Evolutionary conservation across 2,888 invertebrate species (phyloP), one percentile per base, ranked within the genome.

Genomic region (Gibbula magus): DNA sequence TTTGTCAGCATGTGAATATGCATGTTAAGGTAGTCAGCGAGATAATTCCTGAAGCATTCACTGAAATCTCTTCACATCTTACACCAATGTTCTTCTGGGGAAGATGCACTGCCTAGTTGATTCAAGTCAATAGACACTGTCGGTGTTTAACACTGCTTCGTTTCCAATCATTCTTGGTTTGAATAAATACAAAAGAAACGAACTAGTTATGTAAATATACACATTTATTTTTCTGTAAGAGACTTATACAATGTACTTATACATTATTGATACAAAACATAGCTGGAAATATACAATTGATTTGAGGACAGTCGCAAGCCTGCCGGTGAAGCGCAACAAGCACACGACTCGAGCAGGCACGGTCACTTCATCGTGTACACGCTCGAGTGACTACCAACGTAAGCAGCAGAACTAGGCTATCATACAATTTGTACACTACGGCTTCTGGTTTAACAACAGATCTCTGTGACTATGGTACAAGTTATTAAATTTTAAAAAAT

Each of bases 181-280:
- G 18, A 70, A 39, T 2, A 2, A n/a, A 75, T 29, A 32, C 10
- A 75, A 32, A 52, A 75, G 54, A 53, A 54, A 29, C 35, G 22
- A 74, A 51, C 75, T 25, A 52, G n/a, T 70, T 70, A 70, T 70
- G 70, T 70, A 70, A 54, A 75, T 75, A 75, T 75, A 53, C 75
- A 75, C 75, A 75, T 70, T 70, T 80, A 66, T 66, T 79, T 66
- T 75, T 78, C 66, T 76, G 54, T 70, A 66, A 79, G 81, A 79
- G 81, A 81, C 81, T 75, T 78, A 79, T 79, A 80, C 75, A 79
- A 81, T 75, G 66, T 76, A 76, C 75, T 75, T 78, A 75, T 78
- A 81, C 81, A 81, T 75, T 75, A 75, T 75, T 75, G 53, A 75
- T 75, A 75, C 75, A 75, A 75, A 75, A 75, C 75, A 75, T 75